A percentile compares a stretch with the other conserved stretches of the same genome.
These are phyloP conservation scores for Glaucomys volans DNA, from an alignment of 2,113 vertebrate genomes.

Conservation along the genomic window DNA sequence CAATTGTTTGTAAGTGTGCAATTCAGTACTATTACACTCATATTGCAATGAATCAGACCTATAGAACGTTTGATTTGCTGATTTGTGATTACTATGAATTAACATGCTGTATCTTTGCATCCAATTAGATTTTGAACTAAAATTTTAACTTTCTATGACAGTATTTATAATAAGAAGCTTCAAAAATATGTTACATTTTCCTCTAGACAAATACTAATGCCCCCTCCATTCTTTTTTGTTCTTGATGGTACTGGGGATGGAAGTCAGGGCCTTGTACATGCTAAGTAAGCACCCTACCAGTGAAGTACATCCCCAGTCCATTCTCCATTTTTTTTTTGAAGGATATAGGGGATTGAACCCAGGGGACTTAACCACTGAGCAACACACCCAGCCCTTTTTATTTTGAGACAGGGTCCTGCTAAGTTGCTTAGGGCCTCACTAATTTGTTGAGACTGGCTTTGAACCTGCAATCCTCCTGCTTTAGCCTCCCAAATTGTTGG, in stretches of 20 bases:
- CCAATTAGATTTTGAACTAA: neutral
- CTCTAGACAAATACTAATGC: neutral
- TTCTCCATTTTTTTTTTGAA: too few species aligned
- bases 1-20: neutral
- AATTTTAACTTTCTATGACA: slow-evolving; percentile 25
- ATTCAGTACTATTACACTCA: neutral
- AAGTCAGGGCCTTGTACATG: neutral
- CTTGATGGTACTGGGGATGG: neutral
- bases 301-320: neutral
- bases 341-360: neutral
- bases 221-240: neutral
- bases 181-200: neutral
- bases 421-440: too few species aligned
- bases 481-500: too few species aligned
- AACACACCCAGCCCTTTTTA: too few species aligned
- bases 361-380: neutral
- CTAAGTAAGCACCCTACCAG: neutral
- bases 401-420: too few species aligned
- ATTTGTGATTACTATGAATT: neutral
- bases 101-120: neutral
- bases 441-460: too few species aligned
- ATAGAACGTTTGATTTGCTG: slow-evolving; percentile 7
- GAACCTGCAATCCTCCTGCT: too few species aligned
- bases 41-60: neutral
- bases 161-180: neutral